These are phyloP conservation scores for Cephus nigrinus DNA, from an alignment of 2,888 invertebrate genomes.

Conservation along the genomic window DNA sequence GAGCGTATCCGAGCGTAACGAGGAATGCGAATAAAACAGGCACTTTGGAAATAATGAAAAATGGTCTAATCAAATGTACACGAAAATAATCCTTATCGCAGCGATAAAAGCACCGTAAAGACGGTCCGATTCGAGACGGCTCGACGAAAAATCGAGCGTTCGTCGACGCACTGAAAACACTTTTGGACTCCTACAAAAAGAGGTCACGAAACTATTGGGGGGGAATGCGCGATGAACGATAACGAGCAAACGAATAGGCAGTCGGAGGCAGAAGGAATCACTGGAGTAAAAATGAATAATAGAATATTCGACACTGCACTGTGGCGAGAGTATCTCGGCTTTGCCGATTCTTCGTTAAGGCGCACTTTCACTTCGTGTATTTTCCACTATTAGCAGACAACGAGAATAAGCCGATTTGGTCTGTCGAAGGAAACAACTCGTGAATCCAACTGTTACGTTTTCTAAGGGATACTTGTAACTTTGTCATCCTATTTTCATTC, in stretches of 20 bases:
- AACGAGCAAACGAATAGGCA: background rate
- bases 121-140: background rate
- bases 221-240: background rate
- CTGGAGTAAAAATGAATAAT: background rate
- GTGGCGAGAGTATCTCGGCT: background rate
- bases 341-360: background rate
- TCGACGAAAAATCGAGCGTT: background rate
- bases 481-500: constrained; percentile 6
- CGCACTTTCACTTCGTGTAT: background rate
- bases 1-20: background rate
- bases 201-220: background rate
- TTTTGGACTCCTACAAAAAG: background rate
- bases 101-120: background rate
- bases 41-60: background rate
- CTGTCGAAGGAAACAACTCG: background rate
- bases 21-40: background rate
- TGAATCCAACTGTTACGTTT: background rate
- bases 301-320: background rate
- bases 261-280: background rate
- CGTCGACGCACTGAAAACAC: background rate
- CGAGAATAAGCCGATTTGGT: background rate
- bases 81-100: background rate
- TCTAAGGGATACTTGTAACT: background rate
- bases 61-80: background rate
- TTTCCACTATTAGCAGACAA: background rate